A percentile compares a stretch with the other conserved stretches of the same genome.
Conservation (phyloP, 2,888 invertebrate genomes). For the Dynastes hyllus region DNA sequence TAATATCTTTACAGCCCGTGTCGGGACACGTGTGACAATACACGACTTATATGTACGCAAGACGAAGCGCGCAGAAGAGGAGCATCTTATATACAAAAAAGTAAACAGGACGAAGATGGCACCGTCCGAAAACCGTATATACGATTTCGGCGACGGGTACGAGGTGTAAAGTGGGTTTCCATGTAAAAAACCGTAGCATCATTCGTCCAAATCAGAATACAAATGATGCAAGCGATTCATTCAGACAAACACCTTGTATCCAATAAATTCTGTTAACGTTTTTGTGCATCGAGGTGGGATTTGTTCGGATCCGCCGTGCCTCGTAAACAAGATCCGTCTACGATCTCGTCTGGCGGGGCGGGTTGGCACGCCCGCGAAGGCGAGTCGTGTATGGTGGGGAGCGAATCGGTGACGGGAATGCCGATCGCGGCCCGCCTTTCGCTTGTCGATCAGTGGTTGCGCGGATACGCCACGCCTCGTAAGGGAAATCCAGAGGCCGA, state of each 20-base stretch:
- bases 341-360: slow-evolving; percentile 60
- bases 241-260: slow-evolving; percentile 73
- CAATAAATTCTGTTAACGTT: slow-evolving; percentile 73
- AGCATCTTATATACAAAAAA: no score
- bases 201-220: slow-evolving; percentile 72
- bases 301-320: slow-evolving; percentile 71
- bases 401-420: slow-evolving; percentile 60
- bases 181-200: slow-evolving; percentile 71
- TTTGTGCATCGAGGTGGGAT: slow-evolving; percentile 71
- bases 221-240: slow-evolving; percentile 72
- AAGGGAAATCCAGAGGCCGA: slow-evolving; percentile 58
- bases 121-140: slow-evolving; percentile 13
- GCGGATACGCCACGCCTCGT: slow-evolving; percentile 59
- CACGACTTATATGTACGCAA: not conserved
- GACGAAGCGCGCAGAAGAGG: not conserved
- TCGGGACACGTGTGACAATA: slow-evolving; percentile 68
- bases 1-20: slow-evolving; percentile 65
- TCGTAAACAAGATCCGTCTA: slow-evolving; percentile 71
- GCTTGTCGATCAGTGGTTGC: slow-evolving; percentile 66
- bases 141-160: slow-evolving; percentile 55
- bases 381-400: slow-evolving; percentile 61
- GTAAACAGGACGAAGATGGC: not conserved
- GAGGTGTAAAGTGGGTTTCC: slow-evolving; percentile 72
- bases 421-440: slow-evolving; percentile 63
- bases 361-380: slow-evolving; percentile 55